phyloP scores from a whole-genome alignment of 2,888 invertebrate species.

The Odontocolon sp. region DNA sequence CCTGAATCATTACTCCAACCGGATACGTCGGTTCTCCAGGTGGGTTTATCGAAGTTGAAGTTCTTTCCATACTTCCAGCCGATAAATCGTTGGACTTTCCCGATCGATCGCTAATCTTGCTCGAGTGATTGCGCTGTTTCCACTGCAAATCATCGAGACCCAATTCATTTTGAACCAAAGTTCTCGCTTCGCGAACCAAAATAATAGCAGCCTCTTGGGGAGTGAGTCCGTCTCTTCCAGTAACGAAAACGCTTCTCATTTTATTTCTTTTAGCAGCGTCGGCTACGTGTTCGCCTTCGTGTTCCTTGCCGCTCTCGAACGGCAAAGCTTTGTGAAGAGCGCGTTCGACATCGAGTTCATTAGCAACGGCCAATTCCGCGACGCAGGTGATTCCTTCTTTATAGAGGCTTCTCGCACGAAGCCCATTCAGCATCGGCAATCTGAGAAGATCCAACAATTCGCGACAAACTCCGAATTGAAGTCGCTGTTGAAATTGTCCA shows the following conservation, averaged over 20 bases:
- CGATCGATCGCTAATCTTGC: slow-evolving; percentile 48
- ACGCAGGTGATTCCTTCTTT: slow-evolving; percentile 91
- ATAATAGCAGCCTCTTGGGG: slow-evolving; percentile 90
- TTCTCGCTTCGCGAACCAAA: slow-evolving; percentile 90
- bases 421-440: slow-evolving; percentile 90
- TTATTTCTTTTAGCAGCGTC: slow-evolving; percentile 86
- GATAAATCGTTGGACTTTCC: not conserved
- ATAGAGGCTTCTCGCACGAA: slow-evolving; percentile 91
- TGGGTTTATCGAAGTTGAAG: not conserved
- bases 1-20: not conserved
- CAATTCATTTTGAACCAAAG: slow-evolving; percentile 86
- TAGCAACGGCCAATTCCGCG: slow-evolving; percentile 89
- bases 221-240: slow-evolving; percentile 90
- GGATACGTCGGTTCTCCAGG: not conserved
- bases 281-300: slow-evolving; percentile 86
- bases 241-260: slow-evolving; percentile 89
- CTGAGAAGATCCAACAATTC: slow-evolving; percentile 96
- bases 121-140: slow-evolving; percentile 78
- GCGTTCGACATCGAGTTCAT: slow-evolving; percentile 87
- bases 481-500: slow-evolving; percentile 95
- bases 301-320: slow-evolving; percentile 90
- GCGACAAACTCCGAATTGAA: slow-evolving; percentile 96
- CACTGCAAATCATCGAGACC: slow-evolving; percentile 88
- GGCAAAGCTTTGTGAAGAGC: slow-evolving; percentile 90
- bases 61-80: not conserved